Evolutionary conservation across 2,113 vertebrate species (phyloP).

Genomic region (Hirundichthys speculiger): DNA sequence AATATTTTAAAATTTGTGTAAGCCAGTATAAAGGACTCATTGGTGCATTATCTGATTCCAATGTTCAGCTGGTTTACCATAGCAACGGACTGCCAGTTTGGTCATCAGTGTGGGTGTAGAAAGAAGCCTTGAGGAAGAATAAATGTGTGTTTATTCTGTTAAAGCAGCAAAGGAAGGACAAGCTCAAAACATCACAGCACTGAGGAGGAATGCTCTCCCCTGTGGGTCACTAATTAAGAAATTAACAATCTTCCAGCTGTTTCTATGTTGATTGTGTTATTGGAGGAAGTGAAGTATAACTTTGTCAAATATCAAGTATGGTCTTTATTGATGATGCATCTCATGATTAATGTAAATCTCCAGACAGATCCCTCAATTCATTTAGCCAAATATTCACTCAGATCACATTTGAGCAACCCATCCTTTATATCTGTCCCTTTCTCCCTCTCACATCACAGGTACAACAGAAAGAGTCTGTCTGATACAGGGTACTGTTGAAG

Average conservation of each 20-base stretch:
- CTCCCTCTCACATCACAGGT: constrained; percentile 79
- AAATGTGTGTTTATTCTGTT: constrained; percentile 68
- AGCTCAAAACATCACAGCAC: constrained; percentile 48
- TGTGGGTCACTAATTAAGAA: constrained; percentile 57
- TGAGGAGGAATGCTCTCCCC: constrained; percentile 66
- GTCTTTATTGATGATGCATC: constrained; percentile 39
- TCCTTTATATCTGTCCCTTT: constrained; percentile 19
- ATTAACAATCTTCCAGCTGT: constrained; percentile 62
- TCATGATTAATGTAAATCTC: constrained; percentile 37
- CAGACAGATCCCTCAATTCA: constrained; percentile 33
- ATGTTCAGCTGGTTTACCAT: constrained; percentile 65
- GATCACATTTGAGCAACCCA: constrained; percentile 24
- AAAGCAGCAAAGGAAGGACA: constrained; percentile 56
- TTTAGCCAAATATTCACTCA: constrained; percentile 17
- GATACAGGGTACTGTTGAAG: constrained; percentile 99
- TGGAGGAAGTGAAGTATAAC: constrained; percentile 39
- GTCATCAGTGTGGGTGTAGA: constrained; percentile 64
- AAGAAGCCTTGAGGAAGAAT: constrained; percentile 62
- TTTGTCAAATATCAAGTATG: constrained; percentile 53
- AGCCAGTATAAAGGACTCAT: constrained; percentile 55
- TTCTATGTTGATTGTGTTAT: constrained; percentile 65
- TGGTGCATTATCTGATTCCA: constrained; percentile 75
- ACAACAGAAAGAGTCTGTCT: constrained; percentile 98
- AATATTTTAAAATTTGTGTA: constrained; percentile 45
- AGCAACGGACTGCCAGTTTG: constrained; percentile 72